These are phyloP conservation scores for Anas flavirostris DNA, from an alignment of 2,797 vertebrate species.

Conservation along the genomic window DNA sequence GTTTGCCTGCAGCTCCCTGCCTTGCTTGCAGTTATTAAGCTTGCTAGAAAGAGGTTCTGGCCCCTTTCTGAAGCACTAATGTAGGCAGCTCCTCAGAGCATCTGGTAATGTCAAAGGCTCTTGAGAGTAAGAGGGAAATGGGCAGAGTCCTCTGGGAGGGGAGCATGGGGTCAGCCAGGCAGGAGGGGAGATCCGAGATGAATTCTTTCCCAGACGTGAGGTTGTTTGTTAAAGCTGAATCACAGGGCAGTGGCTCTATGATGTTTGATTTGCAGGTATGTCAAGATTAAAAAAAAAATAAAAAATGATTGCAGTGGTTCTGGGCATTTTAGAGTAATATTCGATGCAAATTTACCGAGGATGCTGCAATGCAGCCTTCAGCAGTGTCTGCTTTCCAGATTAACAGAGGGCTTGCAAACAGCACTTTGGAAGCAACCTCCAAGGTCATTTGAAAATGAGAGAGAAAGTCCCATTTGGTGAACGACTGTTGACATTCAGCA, in stretches of 20 bases:
- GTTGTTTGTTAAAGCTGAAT: not conserved
- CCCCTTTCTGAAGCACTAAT: not conserved
- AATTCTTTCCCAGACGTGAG: not conserved
- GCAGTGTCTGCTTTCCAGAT: conserved; percentile 25
- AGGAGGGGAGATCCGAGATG: not conserved
- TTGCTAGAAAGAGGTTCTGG: not conserved
- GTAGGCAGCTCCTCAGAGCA: too few species aligned
- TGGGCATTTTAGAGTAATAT: not conserved
- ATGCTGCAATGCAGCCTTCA: not conserved
- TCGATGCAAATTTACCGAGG: conserved; percentile 5
- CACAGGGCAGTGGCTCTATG: not conserved
- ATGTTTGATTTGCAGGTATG: not conserved
- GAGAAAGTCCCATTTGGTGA: conserved; percentile 8
- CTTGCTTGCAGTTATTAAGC: not conserved
- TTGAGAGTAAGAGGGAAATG: not conserved
- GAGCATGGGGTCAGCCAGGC: not conserved
- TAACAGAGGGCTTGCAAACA: not conserved
- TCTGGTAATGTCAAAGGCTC: not conserved
- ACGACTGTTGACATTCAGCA: not conserved
- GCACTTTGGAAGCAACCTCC: not conserved
- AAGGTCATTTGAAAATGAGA: not conserved
- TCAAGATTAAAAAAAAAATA: not conserved
- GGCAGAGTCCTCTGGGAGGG: not conserved
- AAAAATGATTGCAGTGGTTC: not conserved
- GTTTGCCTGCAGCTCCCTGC: not conserved